Percentiles rank a stretch among this genome's conserved stretches.
Evolutionary conservation across 2,797 vertebrate genomes (phyloP).

Genomic region (Octomys mimax): DNA sequence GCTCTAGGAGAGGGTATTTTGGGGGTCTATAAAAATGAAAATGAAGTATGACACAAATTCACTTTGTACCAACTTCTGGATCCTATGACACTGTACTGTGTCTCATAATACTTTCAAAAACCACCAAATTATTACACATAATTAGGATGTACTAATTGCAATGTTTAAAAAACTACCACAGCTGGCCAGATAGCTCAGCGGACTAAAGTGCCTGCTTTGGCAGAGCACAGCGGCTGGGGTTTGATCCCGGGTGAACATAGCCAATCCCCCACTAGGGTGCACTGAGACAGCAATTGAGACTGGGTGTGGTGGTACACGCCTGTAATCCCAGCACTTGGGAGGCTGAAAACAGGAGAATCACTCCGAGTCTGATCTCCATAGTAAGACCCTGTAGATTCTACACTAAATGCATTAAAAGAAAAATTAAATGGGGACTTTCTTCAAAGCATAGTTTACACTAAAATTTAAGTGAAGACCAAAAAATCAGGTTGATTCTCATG

Average conservation of each 20-base stretch:
- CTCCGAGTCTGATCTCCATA: no score
- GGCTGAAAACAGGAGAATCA: no score
- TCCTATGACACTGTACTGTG: constrained; percentile 63
- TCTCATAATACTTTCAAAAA: constrained; percentile 73
- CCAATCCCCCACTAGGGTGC: no score
- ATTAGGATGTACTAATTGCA: constrained; percentile 74
- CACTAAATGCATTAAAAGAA: no score
- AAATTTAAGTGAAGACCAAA: constrained; percentile 59
- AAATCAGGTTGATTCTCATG: neutral
- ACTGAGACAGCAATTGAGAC: no score
- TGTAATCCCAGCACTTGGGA: no score
- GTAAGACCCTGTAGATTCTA: no score
- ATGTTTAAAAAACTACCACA: constrained; percentile 63
- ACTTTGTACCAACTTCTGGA: constrained; percentile 76
- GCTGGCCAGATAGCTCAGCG: neutral
- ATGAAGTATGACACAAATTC: constrained; percentile 61
- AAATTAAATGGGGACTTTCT: constrained; percentile 36
- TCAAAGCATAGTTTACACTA: constrained; percentile 25
- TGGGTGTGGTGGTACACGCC: no score
- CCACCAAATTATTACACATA: constrained; percentile 75
- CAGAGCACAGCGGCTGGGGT: no score
- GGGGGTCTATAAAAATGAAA: constrained; percentile 73
- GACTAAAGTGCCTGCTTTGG: no score
- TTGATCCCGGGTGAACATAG: no score
- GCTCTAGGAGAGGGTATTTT: constrained; percentile 57